Evolutionary conservation across 2,797 vertebrate genomes (phyloP).

Genomic region (Peromyscus attwateri): DNA sequence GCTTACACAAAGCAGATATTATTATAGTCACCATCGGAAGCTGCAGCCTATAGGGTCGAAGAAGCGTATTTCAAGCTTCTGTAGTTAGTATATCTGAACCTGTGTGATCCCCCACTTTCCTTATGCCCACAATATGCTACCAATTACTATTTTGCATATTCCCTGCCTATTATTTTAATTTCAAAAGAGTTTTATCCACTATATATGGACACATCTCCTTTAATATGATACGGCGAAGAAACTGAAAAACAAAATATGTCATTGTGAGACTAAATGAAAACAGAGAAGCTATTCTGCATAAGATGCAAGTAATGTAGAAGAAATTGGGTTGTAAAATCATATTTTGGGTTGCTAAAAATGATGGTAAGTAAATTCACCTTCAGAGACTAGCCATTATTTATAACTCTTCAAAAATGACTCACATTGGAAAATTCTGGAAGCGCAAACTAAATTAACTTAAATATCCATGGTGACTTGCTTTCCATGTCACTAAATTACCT

Average conservation of each 20-base stretch:
- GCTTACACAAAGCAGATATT: constrained; percentile 6
- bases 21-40: not conserved
- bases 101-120: not conserved
- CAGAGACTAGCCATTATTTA: constrained; percentile 66
- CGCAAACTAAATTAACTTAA: constrained; percentile 65
- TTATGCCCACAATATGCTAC: not conserved
- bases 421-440: constrained; percentile 62
- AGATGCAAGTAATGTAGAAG: not conserved
- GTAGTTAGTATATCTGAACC: not conserved
- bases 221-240: not conserved
- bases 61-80: not conserved
- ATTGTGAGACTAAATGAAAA: not conserved
- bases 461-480: constrained; percentile 68
- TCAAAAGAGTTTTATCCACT: not conserved
- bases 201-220: not conserved
- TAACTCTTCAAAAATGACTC: constrained; percentile 74
- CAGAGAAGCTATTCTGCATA: not conserved
- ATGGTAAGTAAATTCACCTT: constrained; percentile 59
- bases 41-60: not conserved
- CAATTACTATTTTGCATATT: constrained; percentile 13
- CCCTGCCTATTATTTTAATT: not conserved
- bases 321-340: not conserved
- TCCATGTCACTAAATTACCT: constrained; percentile 24
- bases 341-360: constrained; percentile 56
- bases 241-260: not conserved